A percentile compares a stretch with the other conserved stretches of the same genome.
Conservation (phyloP, 1,140 invertebrate species). For the Maniola jurtina region DNA sequence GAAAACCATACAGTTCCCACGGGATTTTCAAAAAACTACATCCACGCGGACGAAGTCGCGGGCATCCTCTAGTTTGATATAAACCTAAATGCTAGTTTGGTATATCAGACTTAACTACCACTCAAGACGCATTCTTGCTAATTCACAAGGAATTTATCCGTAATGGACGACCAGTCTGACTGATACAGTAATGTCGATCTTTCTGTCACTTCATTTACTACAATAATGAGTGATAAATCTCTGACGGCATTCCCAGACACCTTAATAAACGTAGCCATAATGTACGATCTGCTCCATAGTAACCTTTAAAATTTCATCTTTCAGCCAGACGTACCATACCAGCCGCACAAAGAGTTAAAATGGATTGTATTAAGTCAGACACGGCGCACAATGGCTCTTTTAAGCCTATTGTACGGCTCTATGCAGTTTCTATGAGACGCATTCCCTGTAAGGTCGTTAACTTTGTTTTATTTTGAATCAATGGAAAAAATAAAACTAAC, state of each 20-base stretch:
- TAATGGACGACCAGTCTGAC: not conserved
- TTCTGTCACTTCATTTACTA: not conserved
- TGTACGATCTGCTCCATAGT: slow-evolving; percentile 11
- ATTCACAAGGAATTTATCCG: no score
- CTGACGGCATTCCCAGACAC: not conserved
- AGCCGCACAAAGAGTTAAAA: slow-evolving; percentile 50
- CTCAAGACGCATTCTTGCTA: no score
- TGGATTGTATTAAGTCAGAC: slow-evolving; percentile 52
- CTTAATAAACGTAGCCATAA: not conserved
- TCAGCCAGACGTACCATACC: slow-evolving; percentile 41
- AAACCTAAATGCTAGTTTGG: no score
- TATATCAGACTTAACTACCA: no score
- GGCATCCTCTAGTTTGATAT: no score
- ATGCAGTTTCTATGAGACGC: slow-evolving; percentile 36
- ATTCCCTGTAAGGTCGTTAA: slow-evolving; percentile 37
- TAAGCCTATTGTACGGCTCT: slow-evolving; percentile 36
- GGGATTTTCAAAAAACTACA: no score
- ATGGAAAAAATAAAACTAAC: slow-evolving; percentile 7
- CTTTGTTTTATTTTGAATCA: slow-evolving; percentile 23
- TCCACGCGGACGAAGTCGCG: no score
- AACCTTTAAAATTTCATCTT: slow-evolving; percentile 39
- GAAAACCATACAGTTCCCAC: no score
- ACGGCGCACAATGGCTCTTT: slow-evolving; percentile 52
- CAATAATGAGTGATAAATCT: not conserved
- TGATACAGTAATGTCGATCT: not conserved